phyloP scores from a whole-genome alignment of 2,113 vertebrate species.

The Perca schrenkii region DNA sequence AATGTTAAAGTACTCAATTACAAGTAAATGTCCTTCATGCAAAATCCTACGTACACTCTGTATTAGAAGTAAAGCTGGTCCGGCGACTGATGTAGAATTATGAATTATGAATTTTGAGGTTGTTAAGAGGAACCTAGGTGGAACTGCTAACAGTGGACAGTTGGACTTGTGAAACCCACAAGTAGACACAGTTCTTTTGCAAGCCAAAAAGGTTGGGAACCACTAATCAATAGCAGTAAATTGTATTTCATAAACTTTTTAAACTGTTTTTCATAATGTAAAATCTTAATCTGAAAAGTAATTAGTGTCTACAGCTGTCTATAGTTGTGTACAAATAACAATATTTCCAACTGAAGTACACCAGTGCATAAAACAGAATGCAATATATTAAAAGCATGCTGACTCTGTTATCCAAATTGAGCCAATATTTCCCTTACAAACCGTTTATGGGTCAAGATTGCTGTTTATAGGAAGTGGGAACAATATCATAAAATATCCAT shows the following conservation, averaged over 20 bases:
- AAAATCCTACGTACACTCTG: background rate
- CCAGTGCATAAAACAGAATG: background rate
- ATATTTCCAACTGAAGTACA: background rate
- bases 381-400: background rate
- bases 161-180: background rate
- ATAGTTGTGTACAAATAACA: background rate
- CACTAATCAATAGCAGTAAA: too few species aligned
- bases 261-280: background rate
- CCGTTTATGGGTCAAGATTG: slow-evolving; percentile 18
- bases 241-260: too few species aligned
- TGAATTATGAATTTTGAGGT: background rate
- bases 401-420: slow-evolving; percentile 9
- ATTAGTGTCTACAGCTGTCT: background rate
- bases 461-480: slow-evolving; percentile 42
- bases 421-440: slow-evolving; percentile 21
- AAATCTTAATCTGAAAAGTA: background rate
- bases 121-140: background rate
- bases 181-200: too few species aligned
- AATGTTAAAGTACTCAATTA: too few species aligned
- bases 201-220: too few species aligned
- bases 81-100: background rate
- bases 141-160: too few species aligned
- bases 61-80: background rate
- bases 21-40: background rate
- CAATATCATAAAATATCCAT: slow-evolving; percentile 44